Base-by-base conservation (phyloP, 2,113 vertebrate species). In the Corythornis madagascariensis region DNA sequence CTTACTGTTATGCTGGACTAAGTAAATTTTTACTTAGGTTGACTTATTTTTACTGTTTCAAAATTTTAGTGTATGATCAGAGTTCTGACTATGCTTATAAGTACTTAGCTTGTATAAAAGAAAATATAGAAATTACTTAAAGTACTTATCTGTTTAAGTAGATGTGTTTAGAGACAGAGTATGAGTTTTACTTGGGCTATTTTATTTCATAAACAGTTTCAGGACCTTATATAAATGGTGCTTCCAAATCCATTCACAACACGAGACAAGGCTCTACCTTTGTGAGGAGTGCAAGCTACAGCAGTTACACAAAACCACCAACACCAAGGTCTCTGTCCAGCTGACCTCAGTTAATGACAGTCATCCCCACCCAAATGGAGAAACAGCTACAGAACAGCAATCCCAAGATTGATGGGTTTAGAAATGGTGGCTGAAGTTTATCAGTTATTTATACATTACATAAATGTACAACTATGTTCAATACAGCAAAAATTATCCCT, bases 11-110 rank as follows among this genome's bases (percentile, higher is more conserved):
- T 13, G 16, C 4, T 5, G 17, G 15, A 74, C 28, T 59, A 26
- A 71, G 42, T 15, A 74, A 64, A 18, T 16, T 45, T 15, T 61
- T 35, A 67, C 31, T 55, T 45, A 4, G 7, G 9, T 19, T 61
- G 61, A 67, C 40, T 57, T 38, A 6, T 14, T 79, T 76, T 71
- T 16, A 86, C 61, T 50, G 45, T 65, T 93, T 70, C 7, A 67
- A 18, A 88, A 33, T 12, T 16, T 12, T 1, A 61, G 10, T 3
- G 5, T 19, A 9, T 11, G 4, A 57, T 29, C 50, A 47, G 16
- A 7, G 15, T 16, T 65, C 9, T 24, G 25, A 52, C 22, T 14
- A 7, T 0, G 10, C 9, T 11, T 14, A 2, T 0, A 16, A 56
- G 20, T 31, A 20, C 10, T 24, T 31, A 42, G 1, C 38, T 20